These are phyloP conservation scores for Plecotus auritus DNA, from an alignment of 2,113 vertebrate genomes.

Conservation along the genomic window DNA sequence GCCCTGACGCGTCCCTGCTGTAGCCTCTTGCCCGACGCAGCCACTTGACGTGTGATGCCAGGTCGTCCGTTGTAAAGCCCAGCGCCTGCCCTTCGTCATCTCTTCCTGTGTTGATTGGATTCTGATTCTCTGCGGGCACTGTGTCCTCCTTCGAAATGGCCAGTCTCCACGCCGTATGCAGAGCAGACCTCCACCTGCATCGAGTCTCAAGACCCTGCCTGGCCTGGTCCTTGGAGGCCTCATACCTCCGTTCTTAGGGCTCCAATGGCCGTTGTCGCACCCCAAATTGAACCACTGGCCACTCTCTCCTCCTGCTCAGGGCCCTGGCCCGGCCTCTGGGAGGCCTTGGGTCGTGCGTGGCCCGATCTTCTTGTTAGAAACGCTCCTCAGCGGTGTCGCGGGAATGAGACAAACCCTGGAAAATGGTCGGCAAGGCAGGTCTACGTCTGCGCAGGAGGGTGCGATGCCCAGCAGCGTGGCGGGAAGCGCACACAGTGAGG, in stretches of 20 bases:
- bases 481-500: too few relatives aligned
- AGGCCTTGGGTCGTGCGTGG: accelerated
- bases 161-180: accelerated
- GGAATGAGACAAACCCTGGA: too few relatives aligned
- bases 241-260: background rate
- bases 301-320: accelerated
- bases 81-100: too few relatives aligned
- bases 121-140: background rate
- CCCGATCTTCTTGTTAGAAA: too few relatives aligned
- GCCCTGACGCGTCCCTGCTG: background rate
- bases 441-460: too few relatives aligned
- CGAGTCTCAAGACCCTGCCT: background rate
- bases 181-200: accelerated
- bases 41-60: accelerated
- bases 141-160: background rate
- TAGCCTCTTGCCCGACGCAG: background rate
- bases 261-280: too few relatives aligned
- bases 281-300: accelerated
- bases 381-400: too few relatives aligned
- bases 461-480: too few relatives aligned
- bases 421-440: too few relatives aligned
- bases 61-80: accelerated
- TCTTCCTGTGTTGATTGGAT: background rate
- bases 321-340: background rate
- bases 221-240: background rate